Conservation (phyloP, 1,140 invertebrate species). For the Aphelenchoides fujianensis region DNA sequence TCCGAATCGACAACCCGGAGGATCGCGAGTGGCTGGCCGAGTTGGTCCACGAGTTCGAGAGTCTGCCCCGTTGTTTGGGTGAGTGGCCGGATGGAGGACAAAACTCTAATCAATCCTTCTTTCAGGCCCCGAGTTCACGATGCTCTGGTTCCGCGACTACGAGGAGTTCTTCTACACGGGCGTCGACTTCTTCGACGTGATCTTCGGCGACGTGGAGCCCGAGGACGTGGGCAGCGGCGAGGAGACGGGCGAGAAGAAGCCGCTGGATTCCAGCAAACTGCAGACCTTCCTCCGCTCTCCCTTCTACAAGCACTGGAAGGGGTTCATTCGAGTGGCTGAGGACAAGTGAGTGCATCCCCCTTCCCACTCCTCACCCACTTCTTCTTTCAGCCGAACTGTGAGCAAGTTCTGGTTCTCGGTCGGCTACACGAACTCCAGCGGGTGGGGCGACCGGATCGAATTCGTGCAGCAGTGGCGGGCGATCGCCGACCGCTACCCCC, state of each 20-base stretch:
- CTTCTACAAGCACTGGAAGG: slow-evolving; percentile 49
- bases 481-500: slow-evolving; percentile 43
- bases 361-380: background rate
- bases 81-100: background rate
- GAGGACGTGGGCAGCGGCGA: background rate
- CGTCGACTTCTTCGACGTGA: slow-evolving; percentile 24
- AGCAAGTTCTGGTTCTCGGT: slow-evolving; percentile 52
- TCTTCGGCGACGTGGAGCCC: slow-evolving; percentile 21
- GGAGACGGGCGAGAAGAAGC: background rate
- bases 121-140: slow-evolving; percentile 32
- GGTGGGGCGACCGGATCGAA: slow-evolving; percentile 56
- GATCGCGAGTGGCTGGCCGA: slow-evolving; percentile 43
- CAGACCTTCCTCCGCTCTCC: slow-evolving; percentile 39
- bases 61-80: slow-evolving; percentile 49
- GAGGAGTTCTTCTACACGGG: slow-evolving; percentile 45
- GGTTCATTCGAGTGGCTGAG: slow-evolving; percentile 26
- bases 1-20: slow-evolving; percentile 40
- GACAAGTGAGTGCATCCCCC: slow-evolving; percentile 18
- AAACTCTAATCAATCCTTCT: slow-evolving; percentile 14
- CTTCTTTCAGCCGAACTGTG: slow-evolving; percentile 22
- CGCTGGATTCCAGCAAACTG: slow-evolving; percentile 32
- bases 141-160: slow-evolving; percentile 56
- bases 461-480: slow-evolving; percentile 56
- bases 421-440: slow-evolving; percentile 52
- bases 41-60: slow-evolving; percentile 58